Conservation (phyloP, 2,797 vertebrate species). For the Poecilia velifera region DNA sequence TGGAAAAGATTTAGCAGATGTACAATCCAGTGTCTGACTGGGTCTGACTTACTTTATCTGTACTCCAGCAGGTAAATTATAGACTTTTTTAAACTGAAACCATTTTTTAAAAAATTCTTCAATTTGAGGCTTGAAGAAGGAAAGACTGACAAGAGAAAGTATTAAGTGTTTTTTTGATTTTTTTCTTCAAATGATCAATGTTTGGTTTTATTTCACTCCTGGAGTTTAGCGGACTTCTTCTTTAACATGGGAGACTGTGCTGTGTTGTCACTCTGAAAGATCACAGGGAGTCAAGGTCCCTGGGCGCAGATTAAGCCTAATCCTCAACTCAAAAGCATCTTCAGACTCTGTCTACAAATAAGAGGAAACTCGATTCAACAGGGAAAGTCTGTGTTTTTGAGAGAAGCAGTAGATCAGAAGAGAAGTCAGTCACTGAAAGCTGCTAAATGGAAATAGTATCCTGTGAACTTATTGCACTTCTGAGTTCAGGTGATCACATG, state of each 20-base stretch:
- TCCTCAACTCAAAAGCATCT: conserved; percentile 53
- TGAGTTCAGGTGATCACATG: neutral
- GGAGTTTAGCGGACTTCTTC: conserved; percentile 53
- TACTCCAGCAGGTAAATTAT: conserved; percentile 44
- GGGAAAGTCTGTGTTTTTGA: conserved; percentile 4
- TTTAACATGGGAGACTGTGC: conserved; percentile 46
- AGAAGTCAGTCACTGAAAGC: neutral
- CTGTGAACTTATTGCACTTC: neutral
- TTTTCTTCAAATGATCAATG: neutral
- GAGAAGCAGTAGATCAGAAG: neutral
- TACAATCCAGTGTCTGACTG: conserved; percentile 40
- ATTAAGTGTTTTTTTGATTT: conserved; percentile 44
- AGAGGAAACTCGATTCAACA: conserved; percentile 26
- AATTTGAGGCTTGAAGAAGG: conserved; percentile 38
- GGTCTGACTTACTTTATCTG: conserved; percentile 28
- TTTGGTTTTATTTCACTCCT: conserved; percentile 41
- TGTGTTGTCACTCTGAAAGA: conserved; percentile 51
- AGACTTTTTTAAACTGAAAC: conserved; percentile 9
- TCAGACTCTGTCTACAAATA: conserved; percentile 26
- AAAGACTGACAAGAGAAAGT: conserved; percentile 40
- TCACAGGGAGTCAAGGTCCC: conserved; percentile 52
- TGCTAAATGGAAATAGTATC: neutral
- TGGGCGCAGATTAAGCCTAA: conserved; percentile 57
- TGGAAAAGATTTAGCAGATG: conserved; percentile 46
- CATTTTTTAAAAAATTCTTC: conserved; percentile 35